Evolutionary conservation across 2,888 invertebrate species (phyloP), one percentile per base, ranked within the genome.

Genomic region (Miltochrista miniata): DNA sequence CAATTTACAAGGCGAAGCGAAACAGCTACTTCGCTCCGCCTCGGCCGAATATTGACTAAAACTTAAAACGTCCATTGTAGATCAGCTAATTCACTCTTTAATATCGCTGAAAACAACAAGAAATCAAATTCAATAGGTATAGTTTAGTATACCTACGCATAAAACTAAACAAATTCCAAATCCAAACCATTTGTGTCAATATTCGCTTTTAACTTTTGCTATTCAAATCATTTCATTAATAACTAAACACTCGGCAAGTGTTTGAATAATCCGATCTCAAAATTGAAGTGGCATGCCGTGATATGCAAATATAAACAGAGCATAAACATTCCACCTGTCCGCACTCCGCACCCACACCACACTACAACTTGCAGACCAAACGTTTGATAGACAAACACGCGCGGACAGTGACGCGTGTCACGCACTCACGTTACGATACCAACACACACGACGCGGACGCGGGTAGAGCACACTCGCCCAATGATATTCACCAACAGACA

Each of bases 271-370:
- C 38, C 15, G 35, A 38, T 34, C 34, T 39, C 41, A 10, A 31
- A 40, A 29, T n/a, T 29, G n/a, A 14, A 15, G 38, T 13, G 13
- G 43, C 30, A 13, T 14, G 41, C 29, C 33, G 29, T 38, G 40
- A 45, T 54, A 70, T 56, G 49, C 53, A 63, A 61, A 61, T 49
- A 56, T 48, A 54, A 54, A 55, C 42, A 54, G 45, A 67, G 56
- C 62, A 55, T 70, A 61, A 57, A 61, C 60, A 59, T 54, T 56
- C 61, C 54, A 47, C 48, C 44, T 50, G 48, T 51, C 47, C 29
- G 51, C 39, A 15, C 30, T n/a, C n/a, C n/a, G n/a, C n/a, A n/a
- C n/a, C n/a, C n/a, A n/a, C n/a, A n/a, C 18, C 24, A 33, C 35
- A 43, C 1, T 41, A 18, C 44, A 42, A 40, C 37, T 24, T 33